Evolutionary conservation across 2,888 invertebrate genomes (phyloP).

Genomic region (Spialia ferax): DNA sequence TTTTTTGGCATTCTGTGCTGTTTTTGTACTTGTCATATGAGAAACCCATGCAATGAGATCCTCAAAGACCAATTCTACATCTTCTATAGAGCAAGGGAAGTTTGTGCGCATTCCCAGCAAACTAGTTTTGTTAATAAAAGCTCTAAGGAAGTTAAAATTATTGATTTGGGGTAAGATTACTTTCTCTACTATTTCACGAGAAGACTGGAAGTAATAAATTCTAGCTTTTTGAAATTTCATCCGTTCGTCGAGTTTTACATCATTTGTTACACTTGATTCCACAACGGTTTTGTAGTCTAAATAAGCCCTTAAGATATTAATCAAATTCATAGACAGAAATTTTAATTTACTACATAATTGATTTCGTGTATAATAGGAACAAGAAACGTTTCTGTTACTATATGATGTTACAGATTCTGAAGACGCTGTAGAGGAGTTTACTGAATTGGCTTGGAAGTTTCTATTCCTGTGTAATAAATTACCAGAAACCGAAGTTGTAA

Average conservation of each 20-base stretch:
- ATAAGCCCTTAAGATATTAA: neutral
- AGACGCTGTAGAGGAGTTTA: neutral
- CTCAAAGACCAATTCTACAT: neutral
- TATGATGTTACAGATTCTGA: too few relatives aligned
- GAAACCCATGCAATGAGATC: neutral
- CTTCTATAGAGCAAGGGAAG: neutral
- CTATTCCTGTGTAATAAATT: neutral
- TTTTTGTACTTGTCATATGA: neutral
- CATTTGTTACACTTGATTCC: too few relatives aligned
- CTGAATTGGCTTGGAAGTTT: neutral
- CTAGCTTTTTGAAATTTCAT: neutral
- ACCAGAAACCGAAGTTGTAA: neutral
- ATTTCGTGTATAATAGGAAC: neutral
- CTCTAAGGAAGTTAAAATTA: neutral
- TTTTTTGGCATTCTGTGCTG: neutral
- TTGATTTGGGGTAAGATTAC: neutral
- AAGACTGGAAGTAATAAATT: neutral
- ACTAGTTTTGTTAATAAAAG: neutral
- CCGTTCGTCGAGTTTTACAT: too few relatives aligned
- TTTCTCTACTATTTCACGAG: slow-evolving; percentile 1
- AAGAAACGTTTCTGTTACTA: too few relatives aligned
- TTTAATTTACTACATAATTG: neutral
- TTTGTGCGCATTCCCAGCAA: neutral
- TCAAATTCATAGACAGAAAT: neutral
- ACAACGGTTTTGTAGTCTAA: neutral